These are phyloP conservation scores for Darevskia nairensis DNA, from an alignment of 2,797 vertebrate genomes.

Conservation along the genomic window DNA sequence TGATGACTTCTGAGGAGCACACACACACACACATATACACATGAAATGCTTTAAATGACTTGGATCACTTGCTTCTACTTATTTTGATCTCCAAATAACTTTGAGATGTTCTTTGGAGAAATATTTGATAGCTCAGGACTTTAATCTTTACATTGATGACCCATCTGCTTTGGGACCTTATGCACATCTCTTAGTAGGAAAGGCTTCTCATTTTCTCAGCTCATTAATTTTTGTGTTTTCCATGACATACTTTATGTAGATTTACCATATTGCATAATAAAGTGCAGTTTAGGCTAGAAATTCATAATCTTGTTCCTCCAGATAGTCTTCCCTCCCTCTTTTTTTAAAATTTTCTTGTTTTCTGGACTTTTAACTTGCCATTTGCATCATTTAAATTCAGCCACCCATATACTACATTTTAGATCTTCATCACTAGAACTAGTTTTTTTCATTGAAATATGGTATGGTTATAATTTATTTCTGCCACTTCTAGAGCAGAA, in stretches of 20 bases:
- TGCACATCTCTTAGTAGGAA: slow-evolving; percentile 25
- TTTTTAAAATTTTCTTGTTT: background rate
- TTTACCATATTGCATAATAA: background rate
- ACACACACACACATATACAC: background rate
- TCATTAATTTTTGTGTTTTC: slow-evolving; percentile 52
- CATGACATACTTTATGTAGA: slow-evolving; percentile 10
- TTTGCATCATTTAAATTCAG: background rate
- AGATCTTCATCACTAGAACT: background rate
- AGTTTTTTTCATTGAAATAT: background rate
- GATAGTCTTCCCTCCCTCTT: background rate
- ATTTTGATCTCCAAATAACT: slow-evolving; percentile 39
- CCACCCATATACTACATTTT: background rate
- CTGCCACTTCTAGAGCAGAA: background rate
- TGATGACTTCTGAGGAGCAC: background rate
- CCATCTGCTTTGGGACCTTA: slow-evolving; percentile 47
- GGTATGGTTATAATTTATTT: background rate
- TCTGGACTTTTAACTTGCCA: background rate
- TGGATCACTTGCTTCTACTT: slow-evolving; percentile 13
- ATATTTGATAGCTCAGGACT: slow-evolving; percentile 36
- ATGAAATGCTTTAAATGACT: background rate
- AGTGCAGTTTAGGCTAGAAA: background rate
- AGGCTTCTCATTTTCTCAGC: slow-evolving; percentile 28
- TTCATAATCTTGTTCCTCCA: background rate
- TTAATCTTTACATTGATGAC: slow-evolving; percentile 54
- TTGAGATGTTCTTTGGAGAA: slow-evolving; percentile 51